These are phyloP conservation scores for Symphodus melops DNA, from an alignment of 2,113 vertebrate genomes.

Conservation along the genomic window DNA sequence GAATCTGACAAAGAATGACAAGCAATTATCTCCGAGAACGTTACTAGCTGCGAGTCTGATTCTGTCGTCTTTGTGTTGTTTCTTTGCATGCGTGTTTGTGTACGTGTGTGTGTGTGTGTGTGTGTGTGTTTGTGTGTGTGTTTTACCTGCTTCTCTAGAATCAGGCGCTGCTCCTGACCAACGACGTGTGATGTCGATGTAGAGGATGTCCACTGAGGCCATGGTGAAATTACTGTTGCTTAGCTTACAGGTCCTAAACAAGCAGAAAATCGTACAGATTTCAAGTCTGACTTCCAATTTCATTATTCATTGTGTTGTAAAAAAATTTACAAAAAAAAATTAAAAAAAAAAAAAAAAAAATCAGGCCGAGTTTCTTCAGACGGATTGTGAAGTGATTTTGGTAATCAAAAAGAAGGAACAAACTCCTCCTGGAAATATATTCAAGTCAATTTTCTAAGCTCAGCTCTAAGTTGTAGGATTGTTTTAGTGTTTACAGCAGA, in stretches of 20 bases:
- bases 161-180: conserved; percentile 86
- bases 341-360: too few species aligned
- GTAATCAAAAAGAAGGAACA: too few species aligned
- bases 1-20: conserved; percentile 64
- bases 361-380: too few species aligned
- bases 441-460: too few species aligned
- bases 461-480: too few species aligned
- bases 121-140: neutral
- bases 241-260: conserved; percentile 91
- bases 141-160: conserved; percentile 90
- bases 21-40: conserved; percentile 55
- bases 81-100: neutral
- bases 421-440: too few species aligned
- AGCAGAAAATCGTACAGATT: neutral
- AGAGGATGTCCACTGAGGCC: conserved; percentile 95
- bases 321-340: too few species aligned
- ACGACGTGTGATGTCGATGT: conserved; percentile 96
- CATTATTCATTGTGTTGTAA: too few species aligned
- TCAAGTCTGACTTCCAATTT: too few species aligned
- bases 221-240: conserved; percentile 92
- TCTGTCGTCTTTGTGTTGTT: conserved; percentile 27
- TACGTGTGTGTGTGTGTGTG: neutral
- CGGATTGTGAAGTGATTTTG: too few species aligned
- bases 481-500: too few species aligned
- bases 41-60: conserved; percentile 33